Percentiles rank a stretch among this genome's conserved stretches.
Evolutionary conservation across 23 tunicate genomes (phyloP).

Genomic region (Aplidium turbinatum): DNA sequence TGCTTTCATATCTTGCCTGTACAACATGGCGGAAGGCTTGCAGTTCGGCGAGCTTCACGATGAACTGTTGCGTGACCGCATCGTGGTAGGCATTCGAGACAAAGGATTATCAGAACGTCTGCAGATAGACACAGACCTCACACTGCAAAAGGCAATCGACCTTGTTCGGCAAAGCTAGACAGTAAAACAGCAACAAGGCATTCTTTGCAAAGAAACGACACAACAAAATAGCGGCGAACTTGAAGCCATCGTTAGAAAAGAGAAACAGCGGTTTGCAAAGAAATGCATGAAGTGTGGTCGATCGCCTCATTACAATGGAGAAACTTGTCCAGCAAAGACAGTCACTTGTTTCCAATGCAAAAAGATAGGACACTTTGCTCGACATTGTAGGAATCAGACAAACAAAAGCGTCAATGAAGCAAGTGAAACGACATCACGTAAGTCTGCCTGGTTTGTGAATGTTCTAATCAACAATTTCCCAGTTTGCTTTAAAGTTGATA

Average conservation of each 20-base stretch:
- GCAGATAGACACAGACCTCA: slow-evolving; percentile 25
- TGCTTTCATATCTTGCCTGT: slow-evolving; percentile 14
- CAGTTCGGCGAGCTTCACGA: slow-evolving; percentile 13
- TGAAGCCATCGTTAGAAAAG: background rate
- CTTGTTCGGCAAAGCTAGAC: slow-evolving; percentile 4
- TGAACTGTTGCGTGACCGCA: slow-evolving; percentile 17
- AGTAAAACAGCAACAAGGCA: slow-evolving; percentile 5
- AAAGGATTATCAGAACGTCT: slow-evolving; percentile 14
- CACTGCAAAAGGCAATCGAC: slow-evolving; percentile 19
- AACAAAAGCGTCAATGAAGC: too few relatives aligned
- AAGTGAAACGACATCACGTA: too few relatives aligned
- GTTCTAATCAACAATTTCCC: too few relatives aligned
- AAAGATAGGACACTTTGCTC: too few relatives aligned
- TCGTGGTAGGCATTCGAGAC: slow-evolving; percentile 22
- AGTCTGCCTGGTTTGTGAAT: too few relatives aligned
- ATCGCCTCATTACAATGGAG: too few relatives aligned
- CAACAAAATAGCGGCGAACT: background rate
- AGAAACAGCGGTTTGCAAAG: background rate
- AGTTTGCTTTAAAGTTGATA: too few relatives aligned
- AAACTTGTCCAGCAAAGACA: too few relatives aligned
- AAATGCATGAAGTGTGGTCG: too few relatives aligned
- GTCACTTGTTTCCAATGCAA: too few relatives aligned
- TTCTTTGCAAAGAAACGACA: background rate
- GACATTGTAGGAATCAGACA: too few relatives aligned
- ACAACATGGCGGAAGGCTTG: slow-evolving; percentile 4